Evolutionary conservation across 1,140 invertebrate genomes (phyloP), one percentile per base, ranked within the genome.

Genomic region (Epicauta chinensis): DNA sequence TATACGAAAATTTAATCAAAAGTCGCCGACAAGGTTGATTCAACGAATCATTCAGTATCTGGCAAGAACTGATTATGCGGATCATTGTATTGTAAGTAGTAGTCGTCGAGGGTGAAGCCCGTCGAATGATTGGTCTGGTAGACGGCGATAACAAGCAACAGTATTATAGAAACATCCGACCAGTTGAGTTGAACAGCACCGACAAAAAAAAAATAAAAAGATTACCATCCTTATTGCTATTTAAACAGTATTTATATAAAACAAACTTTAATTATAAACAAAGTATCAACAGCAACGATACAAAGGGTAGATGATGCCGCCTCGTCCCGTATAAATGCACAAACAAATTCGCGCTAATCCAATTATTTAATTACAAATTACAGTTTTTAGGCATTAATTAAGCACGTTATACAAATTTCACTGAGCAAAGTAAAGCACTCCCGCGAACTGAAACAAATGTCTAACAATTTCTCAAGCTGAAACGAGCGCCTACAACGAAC

Each of bases 331-430:
- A 51, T 44, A 51, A 55, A 50, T 55, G 47, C 41, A 55, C 48
- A 35, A 51, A 56, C 49, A 48, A 56, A 56, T 48, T 56, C 44
- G 23, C 34, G 37, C 44, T 50, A 57, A 57, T 57, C 46, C 46
- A 57, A 57, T 57, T 57, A 57, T 57, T 57, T 53, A 57, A 57
- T 53, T 57, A 57, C 55, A 57, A 57, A 57, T 57, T 57, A 50
- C 55, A 57, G 55, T 57, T 57, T 56, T 57, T 57, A 53, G 50
- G 46, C 42, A 55, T 51, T 51, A 58, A 58, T 58, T 58, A 58
- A 51, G 56, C 51, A 41, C 47, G 37, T 48, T 58, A 55, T 51
- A 58, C 52, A 58, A 58, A 54, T 58, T 54, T 58, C 56, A 42
- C 15, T 35, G 46, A 53, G 51, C 40, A 50, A 57, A 57, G 51